Evolutionary conservation across 2,888 invertebrate genomes (phyloP).

Genomic region (Xestia sexstrigata): DNA sequence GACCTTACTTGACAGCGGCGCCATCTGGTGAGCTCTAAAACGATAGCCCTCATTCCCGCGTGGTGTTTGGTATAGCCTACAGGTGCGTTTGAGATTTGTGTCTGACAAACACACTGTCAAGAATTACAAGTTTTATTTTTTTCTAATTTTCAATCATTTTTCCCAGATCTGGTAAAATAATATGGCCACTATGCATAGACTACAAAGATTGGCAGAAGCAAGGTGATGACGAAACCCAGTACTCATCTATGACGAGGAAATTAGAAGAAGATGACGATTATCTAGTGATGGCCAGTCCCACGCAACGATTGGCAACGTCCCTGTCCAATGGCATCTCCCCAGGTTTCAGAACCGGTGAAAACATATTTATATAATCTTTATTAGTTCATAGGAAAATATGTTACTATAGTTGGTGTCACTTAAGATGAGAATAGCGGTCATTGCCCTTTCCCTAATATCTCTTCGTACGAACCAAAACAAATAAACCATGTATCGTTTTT

Average conservation of each 20-base stretch:
- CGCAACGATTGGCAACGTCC: slow-evolving; percentile 78
- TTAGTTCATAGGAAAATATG: slow-evolving; percentile 22
- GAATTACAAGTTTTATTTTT: no score
- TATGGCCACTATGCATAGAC: slow-evolving; percentile 89
- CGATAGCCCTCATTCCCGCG: no score
- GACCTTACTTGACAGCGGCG: no score
- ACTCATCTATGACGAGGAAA: slow-evolving; percentile 82
- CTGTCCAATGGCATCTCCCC: slow-evolving; percentile 84
- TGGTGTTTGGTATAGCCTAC: not conserved
- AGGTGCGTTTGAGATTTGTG: not conserved
- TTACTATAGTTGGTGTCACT: not conserved
- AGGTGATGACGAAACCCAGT: slow-evolving; percentile 83
- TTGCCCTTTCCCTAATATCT: no score
- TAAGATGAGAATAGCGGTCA: no score
- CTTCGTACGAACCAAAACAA: no score
- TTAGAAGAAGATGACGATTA: slow-evolving; percentile 88
- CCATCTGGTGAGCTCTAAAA: no score
- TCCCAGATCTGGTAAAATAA: slow-evolving; percentile 87
- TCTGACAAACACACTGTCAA: not conserved
- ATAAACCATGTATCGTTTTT: no score
- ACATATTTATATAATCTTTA: slow-evolving; percentile 68
- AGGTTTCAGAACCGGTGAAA: slow-evolving; percentile 84
- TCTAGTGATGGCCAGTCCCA: slow-evolving; percentile 79
- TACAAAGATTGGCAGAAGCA: slow-evolving; percentile 87
- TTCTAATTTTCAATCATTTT: not conserved